Conservation (phyloP, 2,113 vertebrate genomes). For the Lophotis ruficrista region DNA sequence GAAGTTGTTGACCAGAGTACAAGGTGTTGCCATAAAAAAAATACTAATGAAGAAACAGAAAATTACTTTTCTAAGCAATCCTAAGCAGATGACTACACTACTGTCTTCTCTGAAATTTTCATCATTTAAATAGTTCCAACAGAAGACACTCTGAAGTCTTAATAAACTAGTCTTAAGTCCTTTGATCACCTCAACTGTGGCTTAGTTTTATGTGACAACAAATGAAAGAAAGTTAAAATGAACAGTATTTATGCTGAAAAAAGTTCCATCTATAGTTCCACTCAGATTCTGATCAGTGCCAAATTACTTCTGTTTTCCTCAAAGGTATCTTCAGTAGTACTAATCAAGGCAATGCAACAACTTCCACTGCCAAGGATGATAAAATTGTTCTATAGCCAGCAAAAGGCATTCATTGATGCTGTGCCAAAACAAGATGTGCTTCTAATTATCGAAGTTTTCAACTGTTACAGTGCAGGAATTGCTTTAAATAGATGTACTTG, state of each 20-base stretch:
- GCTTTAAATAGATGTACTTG: not conserved
- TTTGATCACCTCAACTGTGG: not conserved
- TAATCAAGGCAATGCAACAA: constrained; percentile 1
- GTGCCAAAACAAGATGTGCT: constrained; percentile 2
- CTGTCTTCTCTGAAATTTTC: not conserved
- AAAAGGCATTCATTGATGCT: not conserved
- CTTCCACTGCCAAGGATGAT: not conserved
- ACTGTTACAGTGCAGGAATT: not conserved
- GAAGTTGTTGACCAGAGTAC: not conserved
- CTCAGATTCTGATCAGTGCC: not conserved
- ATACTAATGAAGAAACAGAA: not conserved
- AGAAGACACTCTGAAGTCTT: not conserved
- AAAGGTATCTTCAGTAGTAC: not conserved
- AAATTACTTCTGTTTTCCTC: constrained; percentile 18
- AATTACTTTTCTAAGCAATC: not conserved
- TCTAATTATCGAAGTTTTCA: not conserved
- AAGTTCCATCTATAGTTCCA: not conserved
- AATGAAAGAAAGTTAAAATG: not conserved
- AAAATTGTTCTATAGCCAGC: not conserved
- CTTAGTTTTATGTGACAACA: not conserved
- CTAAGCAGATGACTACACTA: not conserved
- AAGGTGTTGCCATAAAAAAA: not conserved
- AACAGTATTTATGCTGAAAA: not conserved
- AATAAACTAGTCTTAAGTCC: not conserved
- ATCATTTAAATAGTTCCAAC: not conserved